These are phyloP conservation scores for Caenorhabditis plicata DNA, from an alignment of 2,888 invertebrate species.

Conservation along the genomic window DNA sequence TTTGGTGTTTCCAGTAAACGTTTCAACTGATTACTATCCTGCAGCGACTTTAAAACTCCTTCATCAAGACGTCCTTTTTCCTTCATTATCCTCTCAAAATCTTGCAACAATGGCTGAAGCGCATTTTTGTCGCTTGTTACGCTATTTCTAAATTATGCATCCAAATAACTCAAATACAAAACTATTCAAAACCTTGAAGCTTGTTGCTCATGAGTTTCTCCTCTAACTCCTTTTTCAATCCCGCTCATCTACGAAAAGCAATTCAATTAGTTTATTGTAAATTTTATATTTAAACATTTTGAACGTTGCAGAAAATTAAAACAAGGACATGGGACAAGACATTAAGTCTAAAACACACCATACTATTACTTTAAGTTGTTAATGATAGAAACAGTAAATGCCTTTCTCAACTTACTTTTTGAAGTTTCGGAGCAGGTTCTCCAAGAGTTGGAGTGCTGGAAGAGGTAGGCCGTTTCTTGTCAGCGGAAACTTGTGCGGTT, in stretches of 20 bases:
- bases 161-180: no score
- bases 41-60: no score
- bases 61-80: no score
- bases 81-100: no score
- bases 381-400: not conserved
- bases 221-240: no score
- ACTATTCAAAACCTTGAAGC: no score
- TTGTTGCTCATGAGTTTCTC: no score
- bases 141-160: no score
- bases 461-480: slow-evolving; percentile 9
- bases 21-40: no score
- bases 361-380: slow-evolving; percentile 5
- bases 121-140: no score
- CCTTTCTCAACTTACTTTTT: slow-evolving; percentile 4
- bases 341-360: slow-evolving; percentile 10
- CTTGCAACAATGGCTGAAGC: no score
- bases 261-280: not conserved
- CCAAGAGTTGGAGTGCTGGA: not conserved
- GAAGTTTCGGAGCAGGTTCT: slow-evolving; percentile 17
- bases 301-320: not conserved
- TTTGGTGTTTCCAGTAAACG: no score
- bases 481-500: slow-evolving; percentile 6
- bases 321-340: not conserved
- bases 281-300: not conserved
- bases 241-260: slow-evolving; percentile 3